Evolutionary conservation across 2,797 vertebrate species (phyloP).

Genomic region (Platyrinchus mystaceus): DNA sequence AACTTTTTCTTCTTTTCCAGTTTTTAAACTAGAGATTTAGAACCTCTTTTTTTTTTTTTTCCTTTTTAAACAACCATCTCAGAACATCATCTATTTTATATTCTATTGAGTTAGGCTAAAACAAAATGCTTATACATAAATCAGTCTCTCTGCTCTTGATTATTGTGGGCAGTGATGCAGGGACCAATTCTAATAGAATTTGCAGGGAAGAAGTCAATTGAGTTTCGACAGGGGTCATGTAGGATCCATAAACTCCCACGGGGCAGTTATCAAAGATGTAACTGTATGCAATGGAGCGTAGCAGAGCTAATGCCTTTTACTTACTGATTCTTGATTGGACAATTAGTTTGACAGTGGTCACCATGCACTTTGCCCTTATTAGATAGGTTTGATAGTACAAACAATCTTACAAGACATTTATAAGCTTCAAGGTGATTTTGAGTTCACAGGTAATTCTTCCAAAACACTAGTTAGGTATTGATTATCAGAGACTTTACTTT

Average conservation of each 20-base stretch:
- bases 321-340: conserved; percentile 42
- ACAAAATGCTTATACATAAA: conserved; percentile 6
- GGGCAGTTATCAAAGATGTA: conserved; percentile 33
- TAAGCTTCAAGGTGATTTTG: conserved; percentile 53
- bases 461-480: background rate
- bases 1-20: background rate
- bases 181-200: conserved; percentile 55
- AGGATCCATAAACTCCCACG: conserved; percentile 20
- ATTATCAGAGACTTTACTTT: background rate
- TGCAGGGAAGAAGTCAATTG: conserved; percentile 55
- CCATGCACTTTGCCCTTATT: conserved; percentile 6
- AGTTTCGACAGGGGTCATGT: conserved; percentile 46
- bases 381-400: background rate
- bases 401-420: background rate
- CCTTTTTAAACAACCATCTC: background rate
- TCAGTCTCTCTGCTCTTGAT: conserved; percentile 22
- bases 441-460: conserved; percentile 34
- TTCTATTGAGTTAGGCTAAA: conserved; percentile 12
- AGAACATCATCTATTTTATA: background rate
- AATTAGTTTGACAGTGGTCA: conserved; percentile 53
- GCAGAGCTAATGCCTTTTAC: conserved; percentile 36
- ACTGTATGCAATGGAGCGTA: conserved; percentile 26
- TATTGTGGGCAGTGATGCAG: conserved; percentile 45
- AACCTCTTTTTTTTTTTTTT: background rate
- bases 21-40: background rate